A percentile compares a stretch with the other conserved stretches of the same genome.
Evolutionary conservation across 2,888 invertebrate species (phyloP).

Genomic region (Drosophila formosana): DNA sequence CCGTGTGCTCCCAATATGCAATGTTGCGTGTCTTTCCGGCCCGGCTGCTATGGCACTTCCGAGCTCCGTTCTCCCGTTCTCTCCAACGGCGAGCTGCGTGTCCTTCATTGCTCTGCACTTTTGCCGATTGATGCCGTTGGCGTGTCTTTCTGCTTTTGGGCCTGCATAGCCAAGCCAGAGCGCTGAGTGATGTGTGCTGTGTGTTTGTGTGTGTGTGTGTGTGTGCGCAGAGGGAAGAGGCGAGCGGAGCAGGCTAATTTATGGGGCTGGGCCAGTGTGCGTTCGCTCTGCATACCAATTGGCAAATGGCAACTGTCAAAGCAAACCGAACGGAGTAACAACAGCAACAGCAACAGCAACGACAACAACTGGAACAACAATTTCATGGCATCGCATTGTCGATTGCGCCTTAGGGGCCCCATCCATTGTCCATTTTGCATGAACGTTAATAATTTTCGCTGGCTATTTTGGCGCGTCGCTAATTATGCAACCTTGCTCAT

Average conservation of each 20-base stretch:
- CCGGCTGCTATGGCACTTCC: slow-evolving; percentile 57
- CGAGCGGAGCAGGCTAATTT: slow-evolving; percentile 52
- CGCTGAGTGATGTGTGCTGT: slow-evolving; percentile 54
- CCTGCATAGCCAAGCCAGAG: slow-evolving; percentile 9
- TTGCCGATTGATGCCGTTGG: slow-evolving; percentile 75
- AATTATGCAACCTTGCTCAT: slow-evolving; percentile 69
- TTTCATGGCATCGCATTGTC: slow-evolving; percentile 50
- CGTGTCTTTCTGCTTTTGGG: slow-evolving; percentile 53
- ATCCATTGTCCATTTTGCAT: neutral
- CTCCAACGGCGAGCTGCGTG: neutral
- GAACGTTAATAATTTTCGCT: slow-evolving; percentile 49
- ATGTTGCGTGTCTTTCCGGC: slow-evolving; percentile 75
- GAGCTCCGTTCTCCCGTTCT: slow-evolving; percentile 11
- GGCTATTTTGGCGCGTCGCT: slow-evolving; percentile 50
- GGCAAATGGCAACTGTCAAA: slow-evolving; percentile 68
- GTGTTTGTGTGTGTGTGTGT: neutral
- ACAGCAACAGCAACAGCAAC: slow-evolving; percentile 13
- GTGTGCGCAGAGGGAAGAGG: neutral
- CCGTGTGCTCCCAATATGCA: slow-evolving; percentile 76
- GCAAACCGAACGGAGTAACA: slow-evolving; percentile 37
- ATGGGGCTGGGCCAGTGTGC: slow-evolving; percentile 35
- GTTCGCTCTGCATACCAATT: slow-evolving; percentile 53
- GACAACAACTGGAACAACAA: slow-evolving; percentile 30
- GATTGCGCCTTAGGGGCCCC: slow-evolving; percentile 33
- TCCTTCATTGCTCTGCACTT: slow-evolving; percentile 44